A percentile compares a stretch with the other conserved stretches of the same genome.
phyloP scores from a whole-genome alignment of 1,140 invertebrate species.

The Neuroterus valhalla region DNA sequence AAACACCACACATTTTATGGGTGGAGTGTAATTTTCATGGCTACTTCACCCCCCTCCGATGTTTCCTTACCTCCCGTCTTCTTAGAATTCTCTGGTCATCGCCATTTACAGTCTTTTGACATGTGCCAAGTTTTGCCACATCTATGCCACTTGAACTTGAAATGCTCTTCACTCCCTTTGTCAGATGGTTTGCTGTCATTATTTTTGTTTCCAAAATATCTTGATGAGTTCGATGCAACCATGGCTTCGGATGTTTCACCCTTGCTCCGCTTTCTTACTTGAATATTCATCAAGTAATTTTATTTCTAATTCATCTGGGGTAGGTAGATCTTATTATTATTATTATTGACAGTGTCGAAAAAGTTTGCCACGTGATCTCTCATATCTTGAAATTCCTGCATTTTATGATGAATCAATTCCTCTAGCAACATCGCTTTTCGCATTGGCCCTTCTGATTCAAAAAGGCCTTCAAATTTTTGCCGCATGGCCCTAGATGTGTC shows the following conservation, averaged over 20 bases:
- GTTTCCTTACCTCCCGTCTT: background rate
- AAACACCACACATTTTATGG: conserved; percentile 31
- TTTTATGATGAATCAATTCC: too few relatives aligned
- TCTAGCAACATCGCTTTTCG: too few relatives aligned
- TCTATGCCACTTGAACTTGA: background rate
- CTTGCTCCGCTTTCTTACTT: too few relatives aligned
- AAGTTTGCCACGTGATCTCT: too few relatives aligned
- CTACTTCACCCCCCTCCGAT: background rate
- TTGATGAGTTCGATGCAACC: background rate
- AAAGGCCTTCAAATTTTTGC: too few relatives aligned
- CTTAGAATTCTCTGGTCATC: background rate
- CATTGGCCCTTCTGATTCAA: too few relatives aligned
- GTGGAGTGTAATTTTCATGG: background rate
- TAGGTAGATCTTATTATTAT: too few relatives aligned
- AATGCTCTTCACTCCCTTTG: background rate
- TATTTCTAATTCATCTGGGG: too few relatives aligned
- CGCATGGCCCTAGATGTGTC: too few relatives aligned
- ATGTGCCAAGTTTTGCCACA: background rate
- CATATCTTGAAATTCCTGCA: too few relatives aligned
- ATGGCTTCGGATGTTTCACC: background rate
- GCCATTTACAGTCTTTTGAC: too few relatives aligned
- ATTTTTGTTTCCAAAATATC: background rate
- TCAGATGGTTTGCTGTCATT: background rate
- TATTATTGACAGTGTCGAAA: conserved; percentile 17
- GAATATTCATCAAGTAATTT: too few relatives aligned